Base-by-base conservation (phyloP, 2,888 invertebrate genomes). In the Agrochola macilenta region DNA sequence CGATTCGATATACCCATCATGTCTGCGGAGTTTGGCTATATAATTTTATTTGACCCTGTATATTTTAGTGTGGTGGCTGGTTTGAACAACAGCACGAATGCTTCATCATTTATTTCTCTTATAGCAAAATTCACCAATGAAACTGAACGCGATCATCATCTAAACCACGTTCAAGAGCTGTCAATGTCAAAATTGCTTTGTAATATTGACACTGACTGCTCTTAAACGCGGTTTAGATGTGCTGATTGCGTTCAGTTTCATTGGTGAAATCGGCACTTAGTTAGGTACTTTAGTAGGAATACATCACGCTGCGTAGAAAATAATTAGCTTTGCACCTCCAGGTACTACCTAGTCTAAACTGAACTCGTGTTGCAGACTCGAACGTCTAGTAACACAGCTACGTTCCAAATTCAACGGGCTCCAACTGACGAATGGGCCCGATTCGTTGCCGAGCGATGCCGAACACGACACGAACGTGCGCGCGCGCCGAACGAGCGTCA, bases 331-430 rank as follows among this genome's bases (percentile, higher is more conserved):
- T 78, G 81, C 74, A 80, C 77, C 82, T 79, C 64, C 71, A 87
- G 78, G 78, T 89, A 83, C 83, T 89, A 83, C 83, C 70, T 83
- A 81, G 88, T 89, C 90, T 90, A 93, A 93, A 89, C 78, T 91
- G 89, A 89, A 88, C 85, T 91, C 92, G 91, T 92, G 87, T 95
- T 95, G 79, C 95, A 97, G 97, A 95, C 95, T 97, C 91, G 97
- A 97, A 91, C 97, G 97, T 89, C 96, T 97, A 86, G 96, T 97
- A 84, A 97, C 97, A 81, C 97, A 95, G 90, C 94, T 97, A 85
- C 96, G 96, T 89, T 96, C 95, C 72, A 96, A 96, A 92, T 95
- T 94, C 95, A 95, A 95, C 94, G 95, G 95, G 60, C 90, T 94
- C 58, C 94, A 95, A 86, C 82, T 93, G 78, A 89, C 95, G 88